Percentiles rank a stretch among this genome's conserved stretches.
Evolutionary conservation across 2,888 invertebrate genomes (phyloP).

Genomic region (Limenitis camilla): DNA sequence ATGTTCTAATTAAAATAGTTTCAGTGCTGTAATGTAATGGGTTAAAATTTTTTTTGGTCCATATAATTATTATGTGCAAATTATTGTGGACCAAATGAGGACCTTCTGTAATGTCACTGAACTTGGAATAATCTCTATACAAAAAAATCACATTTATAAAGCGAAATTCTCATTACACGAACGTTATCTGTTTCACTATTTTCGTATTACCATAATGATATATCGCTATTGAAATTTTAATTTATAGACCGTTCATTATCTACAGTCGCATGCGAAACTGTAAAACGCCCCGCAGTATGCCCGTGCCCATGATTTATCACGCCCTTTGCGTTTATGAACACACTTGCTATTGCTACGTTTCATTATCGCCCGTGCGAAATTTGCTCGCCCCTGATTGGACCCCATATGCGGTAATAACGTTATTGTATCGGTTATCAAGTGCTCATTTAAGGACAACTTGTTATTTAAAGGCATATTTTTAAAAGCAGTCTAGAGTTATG

Average conservation of each 20-base stretch:
- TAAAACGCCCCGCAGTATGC: slow-evolving; percentile 33
- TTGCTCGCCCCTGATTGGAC: slow-evolving; percentile 66
- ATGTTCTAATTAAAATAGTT: no score
- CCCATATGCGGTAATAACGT: slow-evolving; percentile 50
- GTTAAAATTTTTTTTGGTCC: no score
- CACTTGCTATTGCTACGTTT: slow-evolving; percentile 70
- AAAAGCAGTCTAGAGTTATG: no score
- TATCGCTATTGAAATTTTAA: slow-evolving; percentile 33
- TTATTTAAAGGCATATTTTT: no score
- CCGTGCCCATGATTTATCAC: slow-evolving; percentile 57
- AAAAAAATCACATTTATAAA: background rate
- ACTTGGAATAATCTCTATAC: background rate
- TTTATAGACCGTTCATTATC: slow-evolving; percentile 33
- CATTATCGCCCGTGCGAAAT: slow-evolving; percentile 60
- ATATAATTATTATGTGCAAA: no score
- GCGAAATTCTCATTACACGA: slow-evolving; percentile 4
- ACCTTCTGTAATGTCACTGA: no score
- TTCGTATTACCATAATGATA: slow-evolving; percentile 29
- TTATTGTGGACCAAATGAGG: no score
- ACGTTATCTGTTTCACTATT: slow-evolving; percentile 20
- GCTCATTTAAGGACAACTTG: no score
- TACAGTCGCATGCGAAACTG: slow-evolving; percentile 41
- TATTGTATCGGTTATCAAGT: slow-evolving; percentile 38
- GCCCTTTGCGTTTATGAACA: slow-evolving; percentile 69
- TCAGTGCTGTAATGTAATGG: no score